phyloP scores from a whole-genome alignment of 2,113 vertebrate genomes.

The Sciurus niger region DNA sequence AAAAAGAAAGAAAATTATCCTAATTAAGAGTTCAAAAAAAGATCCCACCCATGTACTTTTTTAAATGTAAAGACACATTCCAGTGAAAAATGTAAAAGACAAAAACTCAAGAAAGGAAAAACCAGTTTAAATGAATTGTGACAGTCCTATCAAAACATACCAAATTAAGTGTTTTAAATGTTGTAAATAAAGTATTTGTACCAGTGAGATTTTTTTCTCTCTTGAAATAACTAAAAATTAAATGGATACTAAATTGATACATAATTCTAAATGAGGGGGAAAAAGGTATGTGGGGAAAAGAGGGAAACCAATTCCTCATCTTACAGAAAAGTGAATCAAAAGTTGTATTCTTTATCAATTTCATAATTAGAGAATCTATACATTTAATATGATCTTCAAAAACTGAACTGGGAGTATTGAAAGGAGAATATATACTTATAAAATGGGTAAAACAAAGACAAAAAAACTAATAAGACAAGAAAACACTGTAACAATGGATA shows the following conservation, averaged over 20 bases:
- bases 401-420: not conserved
- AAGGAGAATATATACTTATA: not conserved
- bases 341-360: not conserved
- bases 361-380: not conserved
- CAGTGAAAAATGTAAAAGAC: not conserved
- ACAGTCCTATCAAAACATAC: not conserved
- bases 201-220: not conserved
- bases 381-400: not conserved
- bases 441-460: not conserved
- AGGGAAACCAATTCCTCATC: not conserved
- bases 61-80: not conserved
- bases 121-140: not conserved
- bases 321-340: not conserved
- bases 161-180: not conserved
- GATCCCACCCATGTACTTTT: not conserved
- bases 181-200: not conserved
- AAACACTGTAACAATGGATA: not conserved
- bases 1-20: not conserved
- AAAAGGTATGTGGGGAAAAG: not conserved
- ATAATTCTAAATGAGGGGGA: not conserved
- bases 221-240: slow-evolving; percentile 27
- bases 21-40: slow-evolving; percentile 36
- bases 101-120: slow-evolving; percentile 14
- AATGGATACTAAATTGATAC: not conserved
- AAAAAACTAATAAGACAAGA: not conserved